These are phyloP conservation scores for Chaitophorus viminalis DNA, from an alignment of 2,888 invertebrate species.

Conservation along the genomic window DNA sequence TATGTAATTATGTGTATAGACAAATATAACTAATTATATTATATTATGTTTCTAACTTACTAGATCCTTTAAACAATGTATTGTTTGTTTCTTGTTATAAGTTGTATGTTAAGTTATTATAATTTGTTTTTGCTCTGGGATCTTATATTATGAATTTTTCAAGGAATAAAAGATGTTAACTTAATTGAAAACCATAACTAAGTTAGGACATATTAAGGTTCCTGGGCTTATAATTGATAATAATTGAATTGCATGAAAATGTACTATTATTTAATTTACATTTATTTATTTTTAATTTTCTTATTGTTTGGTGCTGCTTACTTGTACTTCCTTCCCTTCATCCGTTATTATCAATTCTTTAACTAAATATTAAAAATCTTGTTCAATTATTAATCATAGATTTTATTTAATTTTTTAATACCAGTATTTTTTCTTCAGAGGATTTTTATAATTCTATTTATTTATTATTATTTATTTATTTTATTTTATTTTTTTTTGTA, in stretches of 20 bases:
- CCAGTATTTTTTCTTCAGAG: slow-evolving; percentile 20
- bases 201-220: slow-evolving; percentile 28
- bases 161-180: slow-evolving; percentile 44
- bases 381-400: slow-evolving; percentile 39
- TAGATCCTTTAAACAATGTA: slow-evolving; percentile 48
- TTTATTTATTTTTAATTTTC: slow-evolving; percentile 35
- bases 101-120: slow-evolving; percentile 40
- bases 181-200: slow-evolving; percentile 22
- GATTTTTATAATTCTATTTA: slow-evolving; percentile 4
- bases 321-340: slow-evolving; percentile 47
- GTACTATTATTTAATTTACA: slow-evolving; percentile 30
- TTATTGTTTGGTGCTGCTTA: slow-evolving; percentile 59
- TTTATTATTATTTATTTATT: slow-evolving; percentile 32
- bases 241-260: slow-evolving; percentile 16
- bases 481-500: slow-evolving; percentile 50
- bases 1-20: slow-evolving; percentile 60
- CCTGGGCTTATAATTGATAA: slow-evolving; percentile 40
- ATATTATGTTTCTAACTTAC: slow-evolving; percentile 55
- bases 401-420: slow-evolving; percentile 33
- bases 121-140: slow-evolving; percentile 36
- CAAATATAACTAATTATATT: slow-evolving; percentile 58
- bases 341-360: neutral
- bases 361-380: slow-evolving; percentile 7
- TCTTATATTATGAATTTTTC: slow-evolving; percentile 40
- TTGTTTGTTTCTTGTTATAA: slow-evolving; percentile 57